phyloP scores from a whole-genome alignment of 2,888 invertebrate genomes.

The Acleris cristana region DNA sequence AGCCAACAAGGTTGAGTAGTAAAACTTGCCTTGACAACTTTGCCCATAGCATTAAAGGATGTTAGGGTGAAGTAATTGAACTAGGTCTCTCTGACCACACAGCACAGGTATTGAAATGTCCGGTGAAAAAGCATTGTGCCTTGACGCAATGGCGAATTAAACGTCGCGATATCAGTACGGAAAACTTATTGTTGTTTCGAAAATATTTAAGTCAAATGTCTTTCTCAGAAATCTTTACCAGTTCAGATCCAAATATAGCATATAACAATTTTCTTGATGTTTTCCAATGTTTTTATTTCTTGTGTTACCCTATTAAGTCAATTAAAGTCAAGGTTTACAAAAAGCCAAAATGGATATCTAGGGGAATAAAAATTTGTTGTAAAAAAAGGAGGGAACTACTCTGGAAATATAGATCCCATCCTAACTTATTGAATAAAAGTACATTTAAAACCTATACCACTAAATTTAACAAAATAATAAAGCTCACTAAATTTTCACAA shows the following conservation, averaged over 20 bases:
- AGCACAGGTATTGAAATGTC: too few relatives aligned
- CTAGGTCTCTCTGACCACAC: too few relatives aligned
- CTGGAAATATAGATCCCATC: conserved; percentile 24
- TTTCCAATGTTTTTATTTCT: conserved; percentile 17
- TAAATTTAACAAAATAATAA: conserved; percentile 17
- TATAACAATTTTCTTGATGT: conserved; percentile 23
- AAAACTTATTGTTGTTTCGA: not conserved
- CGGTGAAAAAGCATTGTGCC: too few relatives aligned
- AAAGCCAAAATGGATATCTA: conserved; percentile 29
- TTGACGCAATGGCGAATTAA: not conserved
- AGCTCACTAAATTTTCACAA: conserved; percentile 21
- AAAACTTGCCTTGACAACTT: too few relatives aligned
- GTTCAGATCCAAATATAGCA: conserved; percentile 11
- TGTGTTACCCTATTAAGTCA: conserved; percentile 27
- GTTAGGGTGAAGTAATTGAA: too few relatives aligned
- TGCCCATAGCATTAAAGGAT: too few relatives aligned
- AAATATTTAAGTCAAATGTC: conserved; percentile 10
- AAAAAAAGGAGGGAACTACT: conserved; percentile 24
- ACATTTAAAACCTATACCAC: conserved; percentile 5
- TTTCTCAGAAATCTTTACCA: conserved; percentile 15
- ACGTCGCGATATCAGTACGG: not conserved
- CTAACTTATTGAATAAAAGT: conserved; percentile 13
- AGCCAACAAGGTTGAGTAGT: too few relatives aligned
- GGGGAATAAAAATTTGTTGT: conserved; percentile 26
- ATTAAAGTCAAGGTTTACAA: conserved; percentile 10